Evolutionary conservation across 2,113 vertebrate species (phyloP).

Genomic region (Toxotes jaculatrix): DNA sequence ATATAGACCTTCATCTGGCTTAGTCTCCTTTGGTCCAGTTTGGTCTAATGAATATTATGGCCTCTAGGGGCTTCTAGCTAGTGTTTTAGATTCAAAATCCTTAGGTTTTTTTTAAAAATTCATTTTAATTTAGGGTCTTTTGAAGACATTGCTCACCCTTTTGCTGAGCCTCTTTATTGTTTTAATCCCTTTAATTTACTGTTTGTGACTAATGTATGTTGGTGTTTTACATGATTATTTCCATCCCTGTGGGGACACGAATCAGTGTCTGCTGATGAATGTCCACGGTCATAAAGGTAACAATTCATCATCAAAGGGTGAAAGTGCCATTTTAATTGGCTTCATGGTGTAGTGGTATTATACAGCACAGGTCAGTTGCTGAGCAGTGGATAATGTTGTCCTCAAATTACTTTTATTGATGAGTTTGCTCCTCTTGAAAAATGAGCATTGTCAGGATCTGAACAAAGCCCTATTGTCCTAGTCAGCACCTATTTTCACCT

Average conservation of each 20-base stretch:
- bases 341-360: conserved; percentile 54
- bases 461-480: conserved; percentile 67
- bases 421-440: conserved; percentile 72
- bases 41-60: not conserved
- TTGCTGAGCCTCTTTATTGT: not conserved
- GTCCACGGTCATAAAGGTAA: conserved; percentile 21
- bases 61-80: conserved; percentile 15
- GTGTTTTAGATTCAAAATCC: not conserved
- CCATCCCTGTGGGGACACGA: conserved; percentile 10
- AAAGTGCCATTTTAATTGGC: conserved; percentile 67
- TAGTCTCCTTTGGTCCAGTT: conserved; percentile 1
- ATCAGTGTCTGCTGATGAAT: conserved; percentile 11
- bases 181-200: conserved; percentile 1
- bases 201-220: conserved; percentile 7
- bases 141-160: not conserved
- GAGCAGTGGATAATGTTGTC: conserved; percentile 70
- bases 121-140: conserved; percentile 18
- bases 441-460: conserved; percentile 72
- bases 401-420: conserved; percentile 77
- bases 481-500: conserved; percentile 64
- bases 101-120: not conserved
- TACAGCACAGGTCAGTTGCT: conserved; percentile 62
- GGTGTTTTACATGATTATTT: conserved; percentile 24
- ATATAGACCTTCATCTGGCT: not conserved
- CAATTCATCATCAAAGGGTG: conserved; percentile 51